Base-by-base conservation (phyloP, 2,888 invertebrate genomes). In the Carcina quercana region DNA sequence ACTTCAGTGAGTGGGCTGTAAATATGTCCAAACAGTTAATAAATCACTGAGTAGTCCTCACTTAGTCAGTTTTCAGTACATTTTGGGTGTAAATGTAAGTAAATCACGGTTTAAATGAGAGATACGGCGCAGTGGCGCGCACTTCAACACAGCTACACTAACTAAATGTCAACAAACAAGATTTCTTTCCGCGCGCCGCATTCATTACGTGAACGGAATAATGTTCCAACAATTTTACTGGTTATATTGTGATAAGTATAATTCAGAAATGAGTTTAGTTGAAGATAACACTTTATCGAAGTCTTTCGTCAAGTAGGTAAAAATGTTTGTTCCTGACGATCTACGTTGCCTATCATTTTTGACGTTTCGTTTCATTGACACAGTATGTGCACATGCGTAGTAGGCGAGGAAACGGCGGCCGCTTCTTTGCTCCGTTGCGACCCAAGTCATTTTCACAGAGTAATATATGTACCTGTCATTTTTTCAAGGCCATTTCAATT, bases 111-210 rank as follows among this genome's bases (percentile, higher is more conserved):
- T 42, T 51, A 54, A 59, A 49, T 53, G 47, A 49, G 47, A 70
- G 62, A 69, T 68, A 72, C 68, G 60, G 62, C 60, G 54, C 55
- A 53, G 61, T 60, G 70, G 64, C 68, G 72, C 70, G 68, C 55
- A 54, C 59, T 59, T 52, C 60, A 59, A 68, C 64, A 64, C 70
- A 64, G 69, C 74, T 68, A 68, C 60, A 63, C 61, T 56, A 59
- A 56, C 60, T 25, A 39, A 39, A 52, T 59, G 59, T 60, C 60
- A 60, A 60, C 58, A 60, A 60, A 58, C 52, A 59, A 53, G 45
- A 37, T 35, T 38, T 32, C 37, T 22, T 38, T 32, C 40, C 31
- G 32, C 35, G 30, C 38, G 43, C 34, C 22, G 32, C 31, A 14
- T 35, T 30, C 26, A 22, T 11, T 33, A 34, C 35, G 32, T 27